Percentiles rank a stretch among this genome's conserved stretches.
Conservation (phyloP, 2,797 vertebrate species). For the Malurus splendens region DNA sequence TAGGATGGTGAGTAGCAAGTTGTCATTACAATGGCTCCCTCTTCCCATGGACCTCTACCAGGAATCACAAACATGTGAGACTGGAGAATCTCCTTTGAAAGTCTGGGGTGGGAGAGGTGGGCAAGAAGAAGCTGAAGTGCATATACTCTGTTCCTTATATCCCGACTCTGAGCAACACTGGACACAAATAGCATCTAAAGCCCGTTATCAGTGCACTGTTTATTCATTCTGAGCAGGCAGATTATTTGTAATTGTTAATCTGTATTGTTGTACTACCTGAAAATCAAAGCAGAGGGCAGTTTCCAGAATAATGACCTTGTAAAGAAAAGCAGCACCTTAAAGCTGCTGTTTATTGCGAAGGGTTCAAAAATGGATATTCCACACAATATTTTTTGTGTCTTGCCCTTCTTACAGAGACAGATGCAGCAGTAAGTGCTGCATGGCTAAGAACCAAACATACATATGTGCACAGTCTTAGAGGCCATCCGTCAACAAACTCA, state of each 20-base stretch:
- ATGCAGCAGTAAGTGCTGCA: not conserved
- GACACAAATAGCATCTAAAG: not conserved
- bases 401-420: not conserved
- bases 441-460: not conserved
- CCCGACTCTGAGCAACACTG: not conserved
- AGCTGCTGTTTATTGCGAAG: not conserved
- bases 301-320: not conserved
- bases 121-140: not conserved
- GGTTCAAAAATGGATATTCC: not conserved
- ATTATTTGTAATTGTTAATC: slow-evolving; percentile 19
- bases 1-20: not conserved
- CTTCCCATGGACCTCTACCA: not conserved
- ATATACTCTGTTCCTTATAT: not conserved
- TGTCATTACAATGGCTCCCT: not conserved
- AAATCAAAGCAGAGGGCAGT: slow-evolving; percentile 4
- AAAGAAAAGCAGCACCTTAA: not conserved
- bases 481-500: not conserved
- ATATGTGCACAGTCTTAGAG: not conserved
- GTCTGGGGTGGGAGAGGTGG: not conserved
- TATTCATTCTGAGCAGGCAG: not conserved
- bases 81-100: not conserved
- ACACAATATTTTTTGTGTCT: not conserved
- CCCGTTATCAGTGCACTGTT: not conserved
- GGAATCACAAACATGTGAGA: not conserved
- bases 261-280: not conserved